Evolutionary conservation across 2,797 vertebrate genomes (phyloP).

Genomic region (Argyrosomus regius): DNA sequence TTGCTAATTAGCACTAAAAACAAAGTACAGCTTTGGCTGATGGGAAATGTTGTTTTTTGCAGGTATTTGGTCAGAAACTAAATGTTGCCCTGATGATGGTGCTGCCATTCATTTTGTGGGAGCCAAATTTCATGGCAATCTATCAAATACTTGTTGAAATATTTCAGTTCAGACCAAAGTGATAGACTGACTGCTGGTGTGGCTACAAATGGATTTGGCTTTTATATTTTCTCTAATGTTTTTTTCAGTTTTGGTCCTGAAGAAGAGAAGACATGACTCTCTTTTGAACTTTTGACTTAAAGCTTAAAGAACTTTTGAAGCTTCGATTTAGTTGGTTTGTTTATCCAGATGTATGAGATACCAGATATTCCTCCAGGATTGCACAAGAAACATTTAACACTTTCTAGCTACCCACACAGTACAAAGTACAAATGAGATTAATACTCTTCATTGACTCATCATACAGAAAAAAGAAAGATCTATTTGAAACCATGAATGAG

Average conservation of each 20-base stretch:
- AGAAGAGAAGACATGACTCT: not conserved
- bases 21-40: not conserved
- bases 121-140: no score
- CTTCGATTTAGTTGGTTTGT: not conserved
- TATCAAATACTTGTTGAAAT: not conserved
- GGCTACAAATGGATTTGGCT: not conserved
- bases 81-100: not conserved
- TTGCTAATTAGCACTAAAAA: not conserved
- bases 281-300: not conserved
- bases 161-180: not conserved
- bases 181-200: not conserved
- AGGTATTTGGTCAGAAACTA: not conserved
- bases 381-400: not conserved
- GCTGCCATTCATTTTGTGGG: not conserved
- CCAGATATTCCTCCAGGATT: not conserved
- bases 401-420: conserved; percentile 7
- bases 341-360: not conserved
- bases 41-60: no score
- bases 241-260: no score
- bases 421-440: not conserved
- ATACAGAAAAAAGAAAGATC: not conserved
- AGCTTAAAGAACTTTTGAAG: not conserved
- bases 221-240: not conserved
- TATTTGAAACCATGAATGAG: not conserved
- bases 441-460: not conserved